Evolutionary conservation across 2,888 invertebrate species (phyloP).

Genomic region (Suillia variegata): DNA sequence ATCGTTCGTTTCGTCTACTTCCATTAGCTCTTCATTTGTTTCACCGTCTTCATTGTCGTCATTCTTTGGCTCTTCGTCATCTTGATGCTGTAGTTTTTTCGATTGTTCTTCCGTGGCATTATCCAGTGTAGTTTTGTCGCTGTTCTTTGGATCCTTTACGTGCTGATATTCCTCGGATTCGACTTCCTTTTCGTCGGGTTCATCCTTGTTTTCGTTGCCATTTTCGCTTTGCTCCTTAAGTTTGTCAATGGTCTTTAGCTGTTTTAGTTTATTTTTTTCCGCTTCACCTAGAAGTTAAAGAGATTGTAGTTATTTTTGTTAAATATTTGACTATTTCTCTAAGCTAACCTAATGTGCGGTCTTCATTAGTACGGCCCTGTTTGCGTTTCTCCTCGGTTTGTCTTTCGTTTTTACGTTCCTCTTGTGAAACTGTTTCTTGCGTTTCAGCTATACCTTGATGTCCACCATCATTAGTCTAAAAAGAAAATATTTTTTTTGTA

Average conservation of each 20-base stretch:
- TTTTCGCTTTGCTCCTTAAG: conserved; percentile 59
- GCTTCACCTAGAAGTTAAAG: conserved; percentile 45
- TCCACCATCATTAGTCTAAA: conserved; percentile 64
- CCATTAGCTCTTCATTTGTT: conserved; percentile 61
- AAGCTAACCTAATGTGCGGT: conserved; percentile 67
- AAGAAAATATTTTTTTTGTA: neutral
- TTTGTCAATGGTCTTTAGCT: conserved; percentile 64
- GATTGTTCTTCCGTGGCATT: conserved; percentile 85
- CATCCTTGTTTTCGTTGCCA: conserved; percentile 61
- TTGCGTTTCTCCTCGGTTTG: conserved; percentile 68
- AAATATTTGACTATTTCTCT: neutral
- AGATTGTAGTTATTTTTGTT: neutral
- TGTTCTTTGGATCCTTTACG: conserved; percentile 77
- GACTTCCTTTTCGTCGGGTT: conserved; percentile 62
- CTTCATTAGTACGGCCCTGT: conserved; percentile 77
- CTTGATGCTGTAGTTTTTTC: conserved; percentile 64
- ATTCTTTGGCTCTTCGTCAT: conserved; percentile 66
- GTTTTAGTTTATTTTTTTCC: conserved; percentile 56
- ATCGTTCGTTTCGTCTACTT: conserved; percentile 63
- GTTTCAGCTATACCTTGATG: conserved; percentile 67
- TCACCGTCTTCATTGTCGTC: conserved; percentile 65
- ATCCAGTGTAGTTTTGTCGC: conserved; percentile 75
- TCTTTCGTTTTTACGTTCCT: conserved; percentile 56
- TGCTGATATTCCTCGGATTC: conserved; percentile 79
- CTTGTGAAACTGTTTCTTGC: conserved; percentile 57